These are phyloP conservation scores for Rotaria sp. DNA, from an alignment of 2,888 invertebrate genomes.

Conservation along the genomic window DNA sequence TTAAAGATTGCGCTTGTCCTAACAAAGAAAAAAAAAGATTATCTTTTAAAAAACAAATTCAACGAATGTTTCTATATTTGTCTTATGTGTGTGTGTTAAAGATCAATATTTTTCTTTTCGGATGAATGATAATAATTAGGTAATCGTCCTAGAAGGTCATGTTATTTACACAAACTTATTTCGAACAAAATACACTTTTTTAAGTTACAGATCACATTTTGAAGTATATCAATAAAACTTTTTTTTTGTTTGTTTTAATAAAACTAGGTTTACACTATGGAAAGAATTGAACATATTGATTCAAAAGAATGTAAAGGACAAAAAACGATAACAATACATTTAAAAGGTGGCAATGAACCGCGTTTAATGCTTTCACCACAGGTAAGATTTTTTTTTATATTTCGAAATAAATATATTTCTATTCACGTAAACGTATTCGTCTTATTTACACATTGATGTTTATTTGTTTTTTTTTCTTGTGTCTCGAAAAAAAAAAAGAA, in stretches of 20 bases:
- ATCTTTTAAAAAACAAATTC: too few relatives aligned
- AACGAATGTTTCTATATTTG: not conserved
- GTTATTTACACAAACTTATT: not conserved
- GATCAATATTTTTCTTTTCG: not conserved
- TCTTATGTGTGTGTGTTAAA: not conserved
- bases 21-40: too few relatives aligned
- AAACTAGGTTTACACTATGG: constrained; percentile 39
- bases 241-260: not conserved
- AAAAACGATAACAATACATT: constrained; percentile 40
- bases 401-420: too few relatives aligned
- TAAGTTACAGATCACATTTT: not conserved
- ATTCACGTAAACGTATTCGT: too few relatives aligned
- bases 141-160: not conserved
- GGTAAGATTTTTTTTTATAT: not conserved
- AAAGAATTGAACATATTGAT: constrained; percentile 39
- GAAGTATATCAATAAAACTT: not conserved
- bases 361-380: constrained; percentile 38
- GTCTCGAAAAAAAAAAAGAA: too few relatives aligned
- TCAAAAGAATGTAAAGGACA: constrained; percentile 41
- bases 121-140: not conserved
- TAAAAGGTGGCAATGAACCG: constrained; percentile 38
- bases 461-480: too few relatives aligned
- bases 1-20: too few relatives aligned
- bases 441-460: too few relatives aligned
- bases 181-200: too few relatives aligned